Evolutionary conservation across 2,888 invertebrate genomes (phyloP), one percentile per base, ranked within the genome.

Genomic region (Julus scanicus): DNA sequence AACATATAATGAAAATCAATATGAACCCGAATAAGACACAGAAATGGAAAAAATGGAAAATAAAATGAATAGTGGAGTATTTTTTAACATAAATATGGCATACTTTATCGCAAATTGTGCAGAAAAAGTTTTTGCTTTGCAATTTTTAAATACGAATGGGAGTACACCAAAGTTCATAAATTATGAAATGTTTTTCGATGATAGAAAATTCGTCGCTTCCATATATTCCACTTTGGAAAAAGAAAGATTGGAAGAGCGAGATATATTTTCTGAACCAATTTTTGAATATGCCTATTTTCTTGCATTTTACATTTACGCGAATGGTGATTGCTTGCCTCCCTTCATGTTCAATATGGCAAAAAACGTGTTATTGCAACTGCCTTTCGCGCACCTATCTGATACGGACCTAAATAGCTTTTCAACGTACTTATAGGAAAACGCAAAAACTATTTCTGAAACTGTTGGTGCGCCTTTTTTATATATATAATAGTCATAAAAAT

Each of bases 141-240:
- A 80, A 80, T 15, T 80, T 80, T 80, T 80, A 80, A 80, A 80
- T 80, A 39, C 80, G 80, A 80, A 80, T 80, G 80, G 80, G 80
- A 80, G 80, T 80, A 80, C 80, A 15, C 80, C 80, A 13, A 29
- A 39, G 80, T 80, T 80, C 80, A 80, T 80, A 80, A 80, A 80
- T 80, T 80, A 80, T 80, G 80, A 80, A 80, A 80, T 80, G 29
- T 80, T 80, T 71, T 80, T 80, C 80, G 80, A 80, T 80, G 80
- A 80, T 80, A 13, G 80, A 80, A 80, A 80, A 80, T 80, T 80
- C 80, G 29, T 80, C 80, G 37, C 37, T 8, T 15, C 80, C 37
- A 80, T 80, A 80, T 80, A 29, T 80, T 80, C 80, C 29, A 29
- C 29, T 71, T 80, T 37, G 80, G 29, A 15, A 29, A 37, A 37